Evolutionary conservation across 2,797 vertebrate species (phyloP), one percentile per base, ranked within the genome.

Genomic region (Periophthalmus magnuspinnatus): DNA sequence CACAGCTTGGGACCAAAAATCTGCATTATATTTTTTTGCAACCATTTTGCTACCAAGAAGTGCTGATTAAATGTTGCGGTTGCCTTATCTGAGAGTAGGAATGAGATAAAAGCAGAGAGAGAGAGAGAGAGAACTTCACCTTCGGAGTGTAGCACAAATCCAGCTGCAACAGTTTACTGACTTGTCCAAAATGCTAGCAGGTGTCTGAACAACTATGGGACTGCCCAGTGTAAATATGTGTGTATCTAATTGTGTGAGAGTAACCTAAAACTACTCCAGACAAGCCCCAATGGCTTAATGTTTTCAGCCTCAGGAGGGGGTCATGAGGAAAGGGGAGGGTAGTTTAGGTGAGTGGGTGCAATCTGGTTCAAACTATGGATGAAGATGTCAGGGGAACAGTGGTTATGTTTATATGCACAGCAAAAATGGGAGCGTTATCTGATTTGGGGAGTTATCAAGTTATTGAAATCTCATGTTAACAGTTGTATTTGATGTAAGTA

Each of bases 101-200:
- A 68, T 70, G 41, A 11, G 41, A 14, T 11, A 45, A 28, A 28
- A 28, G 28, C 41, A 62, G 47, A 76, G 54, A 32, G 71, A 70
- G 61, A 36, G 70, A 76, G 72, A 68, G 64, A 47, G 67, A 75
- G 74, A 69, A 74, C 75, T 80, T 86, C 83, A 82, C 80, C 76
- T 83, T 88, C 2, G 41, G 41, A 84, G 80, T 84, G 86, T 78
- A 87, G 83, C 84, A 79, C 75, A 69, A 70, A 81, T 80, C 81
- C 89, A 91, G 90, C 91, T 92, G 91, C 85, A 92, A 90, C 86
- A 92, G 90, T 91, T 93, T 92, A 93, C 88, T 84, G 87, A 82
- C 76, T 86, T 69, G 76, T 85, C 82, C 82, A 91, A 91, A 92
- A 91, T 81, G 87, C 88, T 90, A 89, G 86, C 89, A 92, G 88